Conservation (phyloP, 2,888 invertebrate genomes). For the Pristionchus fissidentatus region DNA sequence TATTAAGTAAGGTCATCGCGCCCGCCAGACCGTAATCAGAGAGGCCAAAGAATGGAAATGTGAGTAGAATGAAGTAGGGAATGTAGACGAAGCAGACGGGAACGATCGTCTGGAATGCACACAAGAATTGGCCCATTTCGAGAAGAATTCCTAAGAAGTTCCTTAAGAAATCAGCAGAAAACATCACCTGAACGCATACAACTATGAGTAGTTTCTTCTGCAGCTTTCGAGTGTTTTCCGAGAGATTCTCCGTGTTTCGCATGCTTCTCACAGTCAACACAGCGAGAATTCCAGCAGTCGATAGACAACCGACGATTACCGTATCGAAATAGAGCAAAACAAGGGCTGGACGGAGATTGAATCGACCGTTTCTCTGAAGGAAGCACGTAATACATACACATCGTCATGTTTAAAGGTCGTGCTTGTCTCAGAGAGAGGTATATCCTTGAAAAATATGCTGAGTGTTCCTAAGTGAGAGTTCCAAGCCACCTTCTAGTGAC, state of each 20-base stretch:
- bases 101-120: background rate
- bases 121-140: background rate
- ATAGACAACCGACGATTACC: background rate
- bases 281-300: too few species aligned
- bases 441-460: too few species aligned
- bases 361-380: background rate
- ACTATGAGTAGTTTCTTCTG: background rate
- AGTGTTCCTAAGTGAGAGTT: too few species aligned
- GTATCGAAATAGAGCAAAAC: conserved; percentile 1
- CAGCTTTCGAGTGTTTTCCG: background rate
- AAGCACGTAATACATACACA: background rate
- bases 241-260: background rate
- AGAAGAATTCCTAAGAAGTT: background rate
- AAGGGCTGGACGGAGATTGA: background rate
- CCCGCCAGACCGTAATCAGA: background rate
- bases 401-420: too few species aligned
- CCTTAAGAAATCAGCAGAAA: background rate
- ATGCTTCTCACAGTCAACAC: background rate
- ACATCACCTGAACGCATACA: background rate
- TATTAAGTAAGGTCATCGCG: too few species aligned
- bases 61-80: background rate
- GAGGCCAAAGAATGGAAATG: background rate
- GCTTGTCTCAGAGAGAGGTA: too few species aligned
- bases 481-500: too few species aligned
- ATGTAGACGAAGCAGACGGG: background rate